Evolutionary conservation across 2,113 vertebrate genomes (phyloP), one percentile per base, ranked within the genome.

Genomic region (Butorides virescens): DNA sequence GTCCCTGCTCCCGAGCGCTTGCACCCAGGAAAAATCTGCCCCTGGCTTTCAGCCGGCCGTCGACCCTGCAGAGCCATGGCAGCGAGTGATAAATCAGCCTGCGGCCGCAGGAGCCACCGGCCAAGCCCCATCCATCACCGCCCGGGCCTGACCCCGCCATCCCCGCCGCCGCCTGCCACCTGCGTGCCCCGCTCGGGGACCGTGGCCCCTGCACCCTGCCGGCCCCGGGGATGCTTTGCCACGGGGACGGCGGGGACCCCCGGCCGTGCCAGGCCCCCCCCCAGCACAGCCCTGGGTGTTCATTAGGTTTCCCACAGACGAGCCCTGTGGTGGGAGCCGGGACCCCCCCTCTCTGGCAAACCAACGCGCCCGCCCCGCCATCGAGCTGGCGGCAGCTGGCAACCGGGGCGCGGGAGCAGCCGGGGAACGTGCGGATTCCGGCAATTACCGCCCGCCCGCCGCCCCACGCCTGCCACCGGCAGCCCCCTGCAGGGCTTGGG

Each of bases 291-390:
- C 53, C 46, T 1, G 65, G 46, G 1, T 34, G 29, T 27, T 95
- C 84, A 11, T 89, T 37, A 52, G 20, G 2, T 44, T 23, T 12
- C 27, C 88, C 22, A 15, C 30, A 0, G 9, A 18, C 3, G 15
- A 44, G 26, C 49, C 23, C 55, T 1, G 10, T 10, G 44, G 37
- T 3, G 0, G 37, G 26, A 42, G 29, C 85, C 39, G 0, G 25
- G 3, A 4, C 37, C 59, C 1, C 0, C 32, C 29, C 37, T n/a
- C n/a, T n/a, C n/a, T n/a, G n/a, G n/a, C 63, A 4, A 32, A 30
- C 19, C 47, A 4, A 7, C 23, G 2, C 3, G 0, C 16, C 46
- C 10, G 36, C 17, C 32, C 36, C 36, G 0, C 47, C 65, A 9
- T 30, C 7, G 1, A 10, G 25, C 18, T 1, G 9, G 68, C 7